Percentiles rank a stretch among this genome's conserved stretches.
Evolutionary conservation across 2,888 invertebrate species (phyloP).

Genomic region (Cyclophora albipunctata): DNA sequence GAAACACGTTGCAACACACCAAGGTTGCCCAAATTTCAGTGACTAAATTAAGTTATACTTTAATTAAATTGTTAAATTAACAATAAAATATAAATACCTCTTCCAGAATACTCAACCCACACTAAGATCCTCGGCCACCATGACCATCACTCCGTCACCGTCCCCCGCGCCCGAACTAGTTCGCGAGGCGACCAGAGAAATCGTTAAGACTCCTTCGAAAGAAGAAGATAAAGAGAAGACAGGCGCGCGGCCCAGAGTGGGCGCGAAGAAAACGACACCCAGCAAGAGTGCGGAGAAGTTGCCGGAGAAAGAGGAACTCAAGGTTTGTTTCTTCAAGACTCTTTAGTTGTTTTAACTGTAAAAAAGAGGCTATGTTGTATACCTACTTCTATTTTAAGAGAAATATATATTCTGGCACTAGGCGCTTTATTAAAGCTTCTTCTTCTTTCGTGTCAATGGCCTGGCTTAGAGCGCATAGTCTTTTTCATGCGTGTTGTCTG

Average conservation of each 20-base stretch:
- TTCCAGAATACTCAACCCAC: slow-evolving; percentile 38
- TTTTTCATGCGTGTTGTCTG: no score
- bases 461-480: no score
- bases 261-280: slow-evolving; percentile 38
- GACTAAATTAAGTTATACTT: no score
- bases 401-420: no score
- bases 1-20: no score
- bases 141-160: slow-evolving; percentile 50
- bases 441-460: no score
- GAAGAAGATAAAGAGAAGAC: slow-evolving; percentile 45
- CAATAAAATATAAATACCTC: neutral
- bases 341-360: no score
- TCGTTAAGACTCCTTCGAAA: slow-evolving; percentile 34
- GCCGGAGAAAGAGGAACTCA: slow-evolving; percentile 48
- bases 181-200: slow-evolving; percentile 44
- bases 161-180: slow-evolving; percentile 37
- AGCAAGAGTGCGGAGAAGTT: slow-evolving; percentile 44
- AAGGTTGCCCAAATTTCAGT: no score
- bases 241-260: slow-evolving; percentile 34
- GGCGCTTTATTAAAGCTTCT: no score
- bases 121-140: slow-evolving; percentile 62
- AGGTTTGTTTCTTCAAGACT: slow-evolving; percentile 38
- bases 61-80: no score
- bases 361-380: no score
- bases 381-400: no score